Base-by-base conservation (phyloP, 2,113 vertebrate genomes). In the Hippocampus zosterae region DNA sequence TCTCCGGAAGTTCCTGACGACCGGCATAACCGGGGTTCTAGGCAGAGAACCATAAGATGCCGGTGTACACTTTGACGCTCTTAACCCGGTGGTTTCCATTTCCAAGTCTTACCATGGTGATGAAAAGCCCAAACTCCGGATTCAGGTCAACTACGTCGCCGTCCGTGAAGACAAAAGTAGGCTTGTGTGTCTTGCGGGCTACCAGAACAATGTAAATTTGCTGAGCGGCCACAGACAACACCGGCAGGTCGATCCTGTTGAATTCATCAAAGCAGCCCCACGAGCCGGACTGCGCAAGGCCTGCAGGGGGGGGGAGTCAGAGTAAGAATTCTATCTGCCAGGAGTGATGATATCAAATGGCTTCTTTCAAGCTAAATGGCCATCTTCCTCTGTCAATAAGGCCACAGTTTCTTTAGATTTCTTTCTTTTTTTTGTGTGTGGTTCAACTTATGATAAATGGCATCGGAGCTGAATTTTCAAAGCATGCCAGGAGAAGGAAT, bases 201-300 rank as follows among this genome's bases (percentile, higher is more conserved):
- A 82, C 88, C 87, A 96, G 88, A 72, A 96, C 91, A 72, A 96
- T 94, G 76, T 89, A 93, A 81, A 96, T 94, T 87, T 96, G 95
- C 73, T 96, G 95, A 48, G 94, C 94, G 27, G 93, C 94, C 70
- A 95, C 95, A 40, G 95, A 96, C 74, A 95, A 90, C 16, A 96
- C 94, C 10, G 94, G 93, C 67, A 95, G 86, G 77, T 95, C 92
- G 63, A 96, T 95, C 83, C 94, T 88, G 86, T 96, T 96, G 87
- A 96, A 96, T 82, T 96, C 95, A 85, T 96, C 95, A 86, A 96
- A 96, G 81, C 95, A 96, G 40, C 94, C 95, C 95, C 95, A 96
- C 56, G 94, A 94, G n/a, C 95, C 94, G 0, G 94, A 94, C 68
- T 95, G 94, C 0, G 94, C 94, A 68, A 96, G 93, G 73, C 95